phyloP scores from a whole-genome alignment of 2,113 vertebrate genomes.

The Formicarius rufipectus region DNA sequence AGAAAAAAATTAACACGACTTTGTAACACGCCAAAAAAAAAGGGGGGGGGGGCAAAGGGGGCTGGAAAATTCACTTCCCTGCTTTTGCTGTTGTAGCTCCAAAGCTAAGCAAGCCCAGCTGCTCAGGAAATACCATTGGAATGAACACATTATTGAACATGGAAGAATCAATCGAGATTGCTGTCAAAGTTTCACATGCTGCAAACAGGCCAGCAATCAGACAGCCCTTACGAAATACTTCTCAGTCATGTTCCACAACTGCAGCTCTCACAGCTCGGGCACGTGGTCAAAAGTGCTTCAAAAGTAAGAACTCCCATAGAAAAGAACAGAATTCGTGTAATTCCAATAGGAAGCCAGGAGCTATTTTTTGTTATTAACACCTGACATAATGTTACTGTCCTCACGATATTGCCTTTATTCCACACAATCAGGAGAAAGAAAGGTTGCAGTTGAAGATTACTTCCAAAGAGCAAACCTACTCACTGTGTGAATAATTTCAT shows the following conservation, averaged over 20 bases:
- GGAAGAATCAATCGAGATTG: conserved; percentile 49
- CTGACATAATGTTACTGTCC: neutral
- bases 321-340: neutral
- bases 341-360: neutral
- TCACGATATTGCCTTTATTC: neutral
- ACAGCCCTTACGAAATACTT: neutral
- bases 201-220: conserved; percentile 23
- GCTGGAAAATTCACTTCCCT: conserved; percentile 61
- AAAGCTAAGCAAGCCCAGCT: conserved; percentile 74
- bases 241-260: neutral
- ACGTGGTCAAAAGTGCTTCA: neutral
- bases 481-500: neutral
- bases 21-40: neutral
- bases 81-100: conserved; percentile 43
- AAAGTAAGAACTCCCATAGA: neutral
- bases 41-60: fast-evolving
- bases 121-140: conserved; percentile 78
- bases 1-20: neutral
- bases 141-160: conserved; percentile 72
- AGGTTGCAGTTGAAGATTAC: neutral
- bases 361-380: neutral
- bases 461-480: neutral
- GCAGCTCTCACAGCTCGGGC: neutral
- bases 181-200: conserved; percentile 50
- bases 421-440: neutral